Evolutionary conservation across 2,113 vertebrate species (phyloP).

Genomic region (Antigone vipio): DNA sequence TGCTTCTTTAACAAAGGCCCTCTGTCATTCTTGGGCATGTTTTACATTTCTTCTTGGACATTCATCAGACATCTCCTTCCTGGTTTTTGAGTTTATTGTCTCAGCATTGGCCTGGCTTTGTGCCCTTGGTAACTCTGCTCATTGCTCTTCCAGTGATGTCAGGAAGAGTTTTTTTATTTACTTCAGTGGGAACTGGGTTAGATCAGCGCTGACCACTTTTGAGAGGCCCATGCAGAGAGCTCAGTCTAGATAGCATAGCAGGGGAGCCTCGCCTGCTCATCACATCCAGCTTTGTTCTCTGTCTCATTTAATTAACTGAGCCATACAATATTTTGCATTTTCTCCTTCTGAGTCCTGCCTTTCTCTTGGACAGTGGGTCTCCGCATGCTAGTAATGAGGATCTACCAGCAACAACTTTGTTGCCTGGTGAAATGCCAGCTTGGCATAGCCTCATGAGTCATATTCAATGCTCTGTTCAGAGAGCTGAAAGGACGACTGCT

Average conservation of each 20-base stretch:
- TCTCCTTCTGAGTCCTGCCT: neutral
- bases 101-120: neutral
- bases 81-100: slow-evolving; percentile 28
- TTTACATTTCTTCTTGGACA: slow-evolving; percentile 30
- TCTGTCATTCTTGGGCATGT: slow-evolving; percentile 3
- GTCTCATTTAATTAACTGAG: slow-evolving; percentile 5
- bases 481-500: neutral
- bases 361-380: neutral
- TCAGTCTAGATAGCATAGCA: neutral
- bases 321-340: slow-evolving; percentile 13
- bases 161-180: neutral
- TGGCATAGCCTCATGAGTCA: slow-evolving; percentile 26
- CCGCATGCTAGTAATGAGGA: neutral
- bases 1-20: slow-evolving; percentile 21
- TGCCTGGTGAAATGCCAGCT: slow-evolving; percentile 47
- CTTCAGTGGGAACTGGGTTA: slow-evolving; percentile 26
- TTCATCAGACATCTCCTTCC: neutral
- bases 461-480: slow-evolving; percentile 1
- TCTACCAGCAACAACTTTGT: slow-evolving; percentile 11
- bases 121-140: neutral
- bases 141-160: neutral
- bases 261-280: neutral
- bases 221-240: neutral
- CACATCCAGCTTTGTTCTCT: slow-evolving; percentile 14
- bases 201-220: neutral